A percentile compares a stretch with the other conserved stretches of the same genome.
Conservation (phyloP, 2,888 invertebrate genomes). For the Diaprepes abbreviatus region DNA sequence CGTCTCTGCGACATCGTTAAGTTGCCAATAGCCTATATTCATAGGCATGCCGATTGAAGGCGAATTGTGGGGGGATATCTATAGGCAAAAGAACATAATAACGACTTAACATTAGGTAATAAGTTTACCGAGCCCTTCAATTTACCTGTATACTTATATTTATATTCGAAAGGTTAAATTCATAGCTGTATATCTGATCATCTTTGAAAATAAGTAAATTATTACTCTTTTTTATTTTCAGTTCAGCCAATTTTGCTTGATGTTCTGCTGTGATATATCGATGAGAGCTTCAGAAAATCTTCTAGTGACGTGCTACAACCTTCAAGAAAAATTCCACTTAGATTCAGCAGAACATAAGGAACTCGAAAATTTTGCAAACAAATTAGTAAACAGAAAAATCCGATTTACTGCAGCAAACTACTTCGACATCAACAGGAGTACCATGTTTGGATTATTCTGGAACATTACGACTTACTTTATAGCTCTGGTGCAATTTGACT, state of each 20-base stretch:
- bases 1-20: too few relatives aligned
- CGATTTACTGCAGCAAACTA: slow-evolving; percentile 30
- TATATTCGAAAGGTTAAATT: too few relatives aligned
- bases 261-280: slow-evolving; percentile 24
- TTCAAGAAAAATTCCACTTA: slow-evolving; percentile 27
- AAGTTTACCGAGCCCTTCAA: too few relatives aligned
- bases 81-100: too few relatives aligned
- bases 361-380: slow-evolving; percentile 16
- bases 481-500: slow-evolving; percentile 31
- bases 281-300: slow-evolving; percentile 25
- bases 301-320: slow-evolving; percentile 18
- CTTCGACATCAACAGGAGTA: slow-evolving; percentile 35
- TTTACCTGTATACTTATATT: too few relatives aligned
- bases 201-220: too few relatives aligned
- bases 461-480: slow-evolving; percentile 38
- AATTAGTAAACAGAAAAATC: slow-evolving; percentile 28
- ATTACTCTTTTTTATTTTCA: slow-evolving; percentile 12
- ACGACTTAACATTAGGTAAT: too few relatives aligned
- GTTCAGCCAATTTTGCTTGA: slow-evolving; percentile 25
- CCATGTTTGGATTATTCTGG: slow-evolving; percentile 28
- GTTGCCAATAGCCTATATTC: too few relatives aligned
- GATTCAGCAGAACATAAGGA: slow-evolving; percentile 25
- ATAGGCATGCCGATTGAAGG: too few relatives aligned
- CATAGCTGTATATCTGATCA: too few relatives aligned
- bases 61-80: too few relatives aligned